phyloP scores from a whole-genome alignment of 2,888 invertebrate genomes.

The Cephalotes varians region DNA sequence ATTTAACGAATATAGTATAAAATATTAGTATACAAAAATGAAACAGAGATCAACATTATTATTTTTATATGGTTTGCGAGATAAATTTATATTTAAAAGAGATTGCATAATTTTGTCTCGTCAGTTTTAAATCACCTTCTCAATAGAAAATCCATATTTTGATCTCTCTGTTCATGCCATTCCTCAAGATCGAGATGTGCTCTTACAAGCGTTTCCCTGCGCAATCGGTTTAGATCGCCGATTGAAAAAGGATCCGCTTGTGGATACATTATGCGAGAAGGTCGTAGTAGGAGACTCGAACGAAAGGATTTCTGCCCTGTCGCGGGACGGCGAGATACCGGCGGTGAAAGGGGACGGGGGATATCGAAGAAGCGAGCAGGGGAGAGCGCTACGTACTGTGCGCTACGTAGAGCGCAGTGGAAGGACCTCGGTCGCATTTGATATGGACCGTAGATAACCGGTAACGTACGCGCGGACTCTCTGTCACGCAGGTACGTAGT shows the following conservation, averaged over 20 bases:
- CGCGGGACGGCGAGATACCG: slow-evolving; percentile 41
- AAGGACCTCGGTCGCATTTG: slow-evolving; percentile 83
- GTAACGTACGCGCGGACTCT: slow-evolving; percentile 84
- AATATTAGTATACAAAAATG: neutral
- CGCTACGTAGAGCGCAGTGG: slow-evolving; percentile 64
- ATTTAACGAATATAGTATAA: too few relatives aligned
- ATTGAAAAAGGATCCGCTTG: slow-evolving; percentile 51
- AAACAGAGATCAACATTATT: neutral
- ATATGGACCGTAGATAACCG: slow-evolving; percentile 85
- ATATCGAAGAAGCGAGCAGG: neutral
- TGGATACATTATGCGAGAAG: slow-evolving; percentile 68
- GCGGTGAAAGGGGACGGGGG: slow-evolving; percentile 18
- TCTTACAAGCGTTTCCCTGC: neutral
- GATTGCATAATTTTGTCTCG: neutral
- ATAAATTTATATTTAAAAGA: neutral
- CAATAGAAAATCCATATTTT: neutral
- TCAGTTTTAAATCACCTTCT: neutral
- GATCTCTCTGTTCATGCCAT: neutral
- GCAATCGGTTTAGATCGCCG: slow-evolving; percentile 20
- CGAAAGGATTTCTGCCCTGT: slow-evolving; percentile 60
- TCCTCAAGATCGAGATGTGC: neutral
- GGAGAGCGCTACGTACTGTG: slow-evolving; percentile 11
- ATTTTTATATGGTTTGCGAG: neutral
- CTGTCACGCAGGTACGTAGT: slow-evolving; percentile 80
- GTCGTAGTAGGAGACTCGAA: slow-evolving; percentile 54